phyloP scores from a whole-genome alignment of 2,888 invertebrate genomes.

The Cabera pusaria region DNA sequence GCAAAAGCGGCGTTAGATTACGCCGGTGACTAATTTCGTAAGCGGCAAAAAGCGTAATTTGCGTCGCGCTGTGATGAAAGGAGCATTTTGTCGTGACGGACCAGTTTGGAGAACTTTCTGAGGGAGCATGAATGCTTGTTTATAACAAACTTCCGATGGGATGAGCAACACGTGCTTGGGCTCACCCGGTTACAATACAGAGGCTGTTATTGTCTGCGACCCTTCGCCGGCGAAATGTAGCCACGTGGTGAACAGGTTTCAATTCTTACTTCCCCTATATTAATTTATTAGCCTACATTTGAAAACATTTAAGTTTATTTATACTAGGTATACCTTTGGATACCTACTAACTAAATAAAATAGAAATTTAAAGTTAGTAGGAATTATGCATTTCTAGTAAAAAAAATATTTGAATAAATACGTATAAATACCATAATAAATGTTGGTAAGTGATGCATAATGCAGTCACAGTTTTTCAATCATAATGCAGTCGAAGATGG shows the following conservation, averaged over 20 bases:
- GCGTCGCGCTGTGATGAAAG: conserved; percentile 14
- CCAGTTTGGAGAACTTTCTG: conserved; percentile 8
- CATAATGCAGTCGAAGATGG: no score
- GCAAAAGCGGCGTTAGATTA: conserved; percentile 15
- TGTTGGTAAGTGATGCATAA: no score
- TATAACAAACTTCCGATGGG: conserved; percentile 47
- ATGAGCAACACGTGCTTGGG: conserved; percentile 70
- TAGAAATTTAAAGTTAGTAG: no score
- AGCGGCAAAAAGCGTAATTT: conserved; percentile 14
- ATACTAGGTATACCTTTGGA: no score
- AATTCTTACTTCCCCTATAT: conserved; percentile 55
- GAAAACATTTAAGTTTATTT: no score
- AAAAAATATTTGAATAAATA: no score
- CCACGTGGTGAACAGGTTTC: conserved; percentile 76
- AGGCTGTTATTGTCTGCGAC: conserved; percentile 64
- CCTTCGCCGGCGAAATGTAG: conserved; percentile 45
- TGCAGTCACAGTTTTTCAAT: no score
- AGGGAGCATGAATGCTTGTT: conserved; percentile 31
- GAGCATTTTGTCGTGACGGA: conserved; percentile 4
- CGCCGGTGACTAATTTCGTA: conserved; percentile 17
- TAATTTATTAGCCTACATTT: no score
- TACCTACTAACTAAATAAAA: no score
- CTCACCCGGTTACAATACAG: conserved; percentile 61
- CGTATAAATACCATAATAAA: no score
- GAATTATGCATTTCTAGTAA: no score